phyloP scores from a whole-genome alignment of 2,113 vertebrate species.

The Bubalus kerabau region DNA sequence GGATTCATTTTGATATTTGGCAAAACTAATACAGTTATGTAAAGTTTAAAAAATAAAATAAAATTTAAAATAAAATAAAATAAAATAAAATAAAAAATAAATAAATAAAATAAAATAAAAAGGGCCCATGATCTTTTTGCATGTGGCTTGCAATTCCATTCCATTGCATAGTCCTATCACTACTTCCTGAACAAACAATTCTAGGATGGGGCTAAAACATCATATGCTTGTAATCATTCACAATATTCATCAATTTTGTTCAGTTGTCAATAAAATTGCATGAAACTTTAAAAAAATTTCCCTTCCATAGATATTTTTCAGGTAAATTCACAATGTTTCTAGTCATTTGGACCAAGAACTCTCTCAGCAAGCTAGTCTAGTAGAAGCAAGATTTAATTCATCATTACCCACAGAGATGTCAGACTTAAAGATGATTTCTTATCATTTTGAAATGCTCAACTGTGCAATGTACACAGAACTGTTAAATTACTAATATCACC shows the following conservation, averaged over 20 bases:
- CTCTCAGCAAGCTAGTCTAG: background rate
- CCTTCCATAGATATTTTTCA: background rate
- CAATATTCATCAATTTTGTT: background rate
- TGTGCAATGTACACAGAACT: background rate
- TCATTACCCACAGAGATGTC: background rate
- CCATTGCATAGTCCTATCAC: background rate
- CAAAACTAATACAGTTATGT: too few relatives aligned
- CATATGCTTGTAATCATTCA: background rate
- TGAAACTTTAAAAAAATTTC: background rate
- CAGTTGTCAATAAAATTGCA: background rate
- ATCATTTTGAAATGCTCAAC: background rate
- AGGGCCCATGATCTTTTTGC: background rate
- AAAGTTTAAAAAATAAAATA: too few relatives aligned
- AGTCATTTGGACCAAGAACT: background rate
- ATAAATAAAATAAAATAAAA: background rate
- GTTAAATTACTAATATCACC: background rate
- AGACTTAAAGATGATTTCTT: background rate
- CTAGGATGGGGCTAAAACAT: background rate
- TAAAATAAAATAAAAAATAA: too few relatives aligned
- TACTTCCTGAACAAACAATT: background rate
- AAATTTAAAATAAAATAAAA: too few relatives aligned
- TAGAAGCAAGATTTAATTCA: background rate
- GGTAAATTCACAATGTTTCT: background rate
- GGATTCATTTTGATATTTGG: too few relatives aligned
- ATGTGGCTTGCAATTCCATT: background rate